Base-by-base conservation (phyloP, 2,888 invertebrate genomes). In the Dolichopus griseipennis region DNA sequence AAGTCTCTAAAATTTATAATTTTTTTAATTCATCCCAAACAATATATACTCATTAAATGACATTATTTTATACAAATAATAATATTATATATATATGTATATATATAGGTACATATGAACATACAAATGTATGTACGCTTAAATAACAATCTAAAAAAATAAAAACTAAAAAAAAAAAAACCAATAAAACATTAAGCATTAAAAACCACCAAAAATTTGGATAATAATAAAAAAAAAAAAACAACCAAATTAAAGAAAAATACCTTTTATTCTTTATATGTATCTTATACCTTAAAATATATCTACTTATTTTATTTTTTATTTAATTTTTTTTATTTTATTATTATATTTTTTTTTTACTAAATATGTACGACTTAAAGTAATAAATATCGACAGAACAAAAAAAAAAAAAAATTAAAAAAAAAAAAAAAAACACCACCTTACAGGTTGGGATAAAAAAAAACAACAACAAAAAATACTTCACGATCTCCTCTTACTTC, bases 181-280 rank as follows among this genome's bases (percentile, higher is more conserved):
- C 6, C 52, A 52, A 52, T 52, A 52, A 52, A 52, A 52, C 52
- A 52, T 15, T 52, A 52, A 52, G 52, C 15, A 52, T 52, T 52
- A 52, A 52, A 52, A 52, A 52, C 18, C 52, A 18, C 52, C 52
- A 52, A 52, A 52, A 52, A 52, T 52, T 52, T 52, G 52, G 52
- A 52, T 52, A 52, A 52, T 52, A 52, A 52, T 52, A 52, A 52
- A 52, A 52, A 52, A 52, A 15, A 52, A 52, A 52, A 52, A 52
- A 43, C 12, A 12, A 52, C 5, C 9, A 52, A 52, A 37, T 37
- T 37, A 37, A 37, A 37, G 37, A 10, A 52, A 52, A 52, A 52
- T 12, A 52, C 52, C 52, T 52, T 52, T 52, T 52, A 52, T 52
- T 52, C 52, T 52, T 52, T n/a, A 18, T 52, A 52, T 37, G 12